Conservation (phyloP, 2,113 vertebrate genomes). For the Microcebus ravelobensis region DNA sequence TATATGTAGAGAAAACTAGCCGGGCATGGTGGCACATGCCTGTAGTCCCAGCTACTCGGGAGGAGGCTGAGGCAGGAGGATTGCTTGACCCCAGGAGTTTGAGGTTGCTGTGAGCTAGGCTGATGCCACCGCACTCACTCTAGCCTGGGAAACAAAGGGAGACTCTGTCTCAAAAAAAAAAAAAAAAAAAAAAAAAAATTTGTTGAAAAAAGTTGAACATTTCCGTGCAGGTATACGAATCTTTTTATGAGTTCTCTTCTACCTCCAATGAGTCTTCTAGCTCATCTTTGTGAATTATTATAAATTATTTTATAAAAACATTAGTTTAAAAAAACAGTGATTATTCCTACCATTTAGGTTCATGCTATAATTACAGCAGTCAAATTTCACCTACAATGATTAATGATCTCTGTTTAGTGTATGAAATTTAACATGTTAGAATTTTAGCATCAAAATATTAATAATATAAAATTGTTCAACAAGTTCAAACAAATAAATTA, state of each 20-base stretch:
- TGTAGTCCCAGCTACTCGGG: too few relatives aligned
- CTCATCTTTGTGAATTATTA: background rate
- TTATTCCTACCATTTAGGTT: constrained; percentile 17
- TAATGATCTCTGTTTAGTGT: background rate
- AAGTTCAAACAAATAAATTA: constrained; percentile 25
- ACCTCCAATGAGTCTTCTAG: background rate
- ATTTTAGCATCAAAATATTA: constrained; percentile 8
- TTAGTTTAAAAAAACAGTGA: constrained; percentile 17
- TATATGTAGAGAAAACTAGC: too few relatives aligned
- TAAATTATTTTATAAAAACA: background rate
- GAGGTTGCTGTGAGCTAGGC: too few relatives aligned
- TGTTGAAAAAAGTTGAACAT: background rate
- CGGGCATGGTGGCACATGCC: too few relatives aligned
- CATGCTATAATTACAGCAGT: background rate
- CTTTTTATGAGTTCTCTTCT: background rate
- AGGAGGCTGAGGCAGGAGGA: too few relatives aligned
- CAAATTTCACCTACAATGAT: constrained; percentile 33
- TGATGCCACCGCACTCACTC: too few relatives aligned
- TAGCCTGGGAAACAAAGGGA: too few relatives aligned
- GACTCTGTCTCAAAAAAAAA: too few relatives aligned
- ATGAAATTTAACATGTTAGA: constrained; percentile 26
- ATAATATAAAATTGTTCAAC: background rate
- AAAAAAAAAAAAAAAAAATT: background rate
- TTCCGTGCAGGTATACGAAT: background rate
- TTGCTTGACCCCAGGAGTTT: too few relatives aligned